Evolutionary conservation across 2,797 vertebrate genomes (phyloP), one percentile per base, ranked within the genome.

Genomic region (Melanotaenia parkinsoni): DNA sequence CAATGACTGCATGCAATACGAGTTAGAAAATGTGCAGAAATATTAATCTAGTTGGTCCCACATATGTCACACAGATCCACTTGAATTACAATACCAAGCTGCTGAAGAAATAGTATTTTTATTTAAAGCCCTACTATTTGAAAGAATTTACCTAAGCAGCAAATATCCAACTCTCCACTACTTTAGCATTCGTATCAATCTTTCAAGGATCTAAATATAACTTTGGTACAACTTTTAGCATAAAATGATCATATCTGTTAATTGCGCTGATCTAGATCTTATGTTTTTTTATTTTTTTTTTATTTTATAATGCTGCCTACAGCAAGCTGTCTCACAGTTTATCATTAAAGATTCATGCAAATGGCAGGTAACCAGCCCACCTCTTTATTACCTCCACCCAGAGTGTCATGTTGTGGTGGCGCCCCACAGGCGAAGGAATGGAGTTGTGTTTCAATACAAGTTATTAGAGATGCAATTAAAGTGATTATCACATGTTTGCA

Each of bases 391-490:
- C 66, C 40, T 60, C 63, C 38, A 14, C 53, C 13, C 65, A 18
- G 38, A 32, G 13, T 51, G 45, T 47, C 57, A 11, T 58, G 51
- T 70, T 47, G 40, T 70, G 74, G 70, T 83, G 73, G 57, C 59
- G 38, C 69, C 56, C 53, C 76, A 66, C 67, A 70, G 72, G 76
- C 70, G 79, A 28, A 45, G 26, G 53, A 60, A 40, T 67, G 37
- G 70, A 51, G 69, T 43, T 72, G 67, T 70, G 75, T 78, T 86
- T 72, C 72, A 70, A 76, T 72, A 80, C 68, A 62, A 72, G 83
- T 57, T 86, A 86, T 89, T 83, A 50, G 47, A 50, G 47, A 50
- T 53, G 22, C 50, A 53, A 53, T 24, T 24, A 26, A 53, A 53
- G n/a, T 53, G 20, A 50, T 26, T 24, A 26, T 26, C 51, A 40